phyloP scores from a whole-genome alignment of 92 coral and sea anemone species.

The Parazoanthus atlanticus region DNA sequence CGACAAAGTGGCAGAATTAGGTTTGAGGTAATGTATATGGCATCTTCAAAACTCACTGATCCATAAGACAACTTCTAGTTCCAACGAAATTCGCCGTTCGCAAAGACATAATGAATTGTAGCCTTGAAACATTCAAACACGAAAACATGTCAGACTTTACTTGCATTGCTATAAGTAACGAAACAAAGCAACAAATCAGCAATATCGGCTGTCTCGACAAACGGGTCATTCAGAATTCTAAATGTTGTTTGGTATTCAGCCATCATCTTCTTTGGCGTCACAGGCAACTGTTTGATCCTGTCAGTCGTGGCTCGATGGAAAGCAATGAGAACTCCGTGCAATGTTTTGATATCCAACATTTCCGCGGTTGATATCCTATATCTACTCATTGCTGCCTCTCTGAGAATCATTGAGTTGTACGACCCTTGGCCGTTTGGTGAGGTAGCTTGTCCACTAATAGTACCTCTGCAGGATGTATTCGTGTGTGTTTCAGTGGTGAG shows the following conservation, averaged over 20 bases:
- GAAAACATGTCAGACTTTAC: background rate
- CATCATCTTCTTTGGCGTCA: slow-evolving; percentile 54
- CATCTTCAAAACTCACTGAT: background rate
- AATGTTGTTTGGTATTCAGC: slow-evolving; percentile 24
- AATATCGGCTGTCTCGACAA: background rate
- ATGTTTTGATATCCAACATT: slow-evolving; percentile 56
- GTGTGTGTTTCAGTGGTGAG: slow-evolving; percentile 53
- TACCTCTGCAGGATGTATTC: slow-evolving; percentile 33
- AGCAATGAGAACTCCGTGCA: slow-evolving; percentile 65
- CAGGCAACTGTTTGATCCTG: slow-evolving; percentile 58
- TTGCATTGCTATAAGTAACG: background rate
- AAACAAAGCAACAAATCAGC: background rate
- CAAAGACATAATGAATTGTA: background rate
- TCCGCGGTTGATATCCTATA: slow-evolving; percentile 55
- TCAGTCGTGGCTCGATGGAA: slow-evolving; percentile 54
- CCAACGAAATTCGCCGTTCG: background rate
- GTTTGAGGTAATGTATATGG: background rate
- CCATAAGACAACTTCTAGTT: background rate
- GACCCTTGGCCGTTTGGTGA: background rate
- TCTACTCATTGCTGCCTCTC: slow-evolving; percentile 52
- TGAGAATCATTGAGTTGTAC: background rate
- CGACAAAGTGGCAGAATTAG: background rate
- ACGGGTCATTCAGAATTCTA: background rate
- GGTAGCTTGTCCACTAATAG: background rate
- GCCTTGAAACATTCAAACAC: background rate